phyloP scores from a whole-genome alignment of 1,140 invertebrate species.

The Drosophila setifemur region DNA sequence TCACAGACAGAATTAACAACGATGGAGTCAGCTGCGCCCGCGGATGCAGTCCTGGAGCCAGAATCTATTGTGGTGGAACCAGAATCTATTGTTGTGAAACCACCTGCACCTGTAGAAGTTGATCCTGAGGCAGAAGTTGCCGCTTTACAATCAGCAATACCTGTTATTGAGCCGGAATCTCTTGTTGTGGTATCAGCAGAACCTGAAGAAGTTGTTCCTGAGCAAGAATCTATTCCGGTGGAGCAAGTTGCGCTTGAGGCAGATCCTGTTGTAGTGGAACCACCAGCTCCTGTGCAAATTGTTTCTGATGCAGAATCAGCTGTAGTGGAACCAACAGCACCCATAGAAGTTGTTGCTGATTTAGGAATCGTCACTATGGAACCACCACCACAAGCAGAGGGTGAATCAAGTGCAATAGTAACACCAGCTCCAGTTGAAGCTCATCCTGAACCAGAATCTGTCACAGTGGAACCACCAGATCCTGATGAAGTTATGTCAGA shows the following conservation, averaged over 20 bases:
- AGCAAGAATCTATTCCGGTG: background rate
- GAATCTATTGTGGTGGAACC: background rate
- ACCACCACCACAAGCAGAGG: no score
- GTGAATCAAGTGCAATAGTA: no score
- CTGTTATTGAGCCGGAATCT: background rate
- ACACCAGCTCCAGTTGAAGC: background rate
- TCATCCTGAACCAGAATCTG: background rate
- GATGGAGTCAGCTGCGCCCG: background rate
- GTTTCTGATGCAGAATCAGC: background rate
- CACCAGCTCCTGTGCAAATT: background rate
- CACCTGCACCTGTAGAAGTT: background rate
- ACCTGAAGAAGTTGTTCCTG: background rate
- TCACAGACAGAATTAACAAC: background rate
- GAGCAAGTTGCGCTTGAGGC: background rate
- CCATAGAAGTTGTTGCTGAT: background rate
- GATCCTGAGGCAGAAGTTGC: background rate
- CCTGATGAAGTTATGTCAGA: background rate
- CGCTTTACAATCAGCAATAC: background rate
- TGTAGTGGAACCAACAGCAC: background rate
- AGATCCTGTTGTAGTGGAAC: background rate
- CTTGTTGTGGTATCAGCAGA: background rate
- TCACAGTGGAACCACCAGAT: background rate
- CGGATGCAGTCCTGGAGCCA: background rate
- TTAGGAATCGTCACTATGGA: background rate
- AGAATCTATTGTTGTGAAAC: background rate